A percentile compares a stretch with the other conserved stretches of the same genome.
Conservation (phyloP, 1,140 invertebrate genomes). For the Homarus americanus region DNA sequence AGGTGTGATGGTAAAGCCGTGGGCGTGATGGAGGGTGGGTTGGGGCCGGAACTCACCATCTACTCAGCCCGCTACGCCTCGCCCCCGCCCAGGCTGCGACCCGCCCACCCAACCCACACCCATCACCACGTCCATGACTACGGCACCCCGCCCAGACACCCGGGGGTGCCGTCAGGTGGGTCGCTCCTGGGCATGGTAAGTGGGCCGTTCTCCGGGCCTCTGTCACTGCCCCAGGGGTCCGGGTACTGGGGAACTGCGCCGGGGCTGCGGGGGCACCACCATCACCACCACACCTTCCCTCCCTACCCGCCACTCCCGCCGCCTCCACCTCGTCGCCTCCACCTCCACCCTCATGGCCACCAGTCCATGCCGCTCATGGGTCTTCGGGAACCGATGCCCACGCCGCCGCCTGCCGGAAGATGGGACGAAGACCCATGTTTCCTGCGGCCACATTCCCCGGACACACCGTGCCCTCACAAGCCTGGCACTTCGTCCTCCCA, state of each 20-base stretch:
- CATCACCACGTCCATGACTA: conserved; percentile 43
- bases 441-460: conserved; percentile 57
- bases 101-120: conserved; percentile 23
- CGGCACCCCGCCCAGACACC: neutral
- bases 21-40: conserved; percentile 53
- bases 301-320: conserved; percentile 38
- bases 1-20: conserved; percentile 41
- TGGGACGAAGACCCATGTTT: conserved; percentile 74
- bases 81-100: conserved; percentile 38
- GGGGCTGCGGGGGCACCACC: neutral
- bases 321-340: conserved; percentile 36
- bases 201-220: conserved; percentile 38
- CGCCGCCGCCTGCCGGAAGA: conserved; percentile 28
- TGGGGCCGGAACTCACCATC: conserved; percentile 54
- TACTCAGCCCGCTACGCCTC: conserved; percentile 64
- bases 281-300: conserved; percentile 53
- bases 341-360: conserved; percentile 59
- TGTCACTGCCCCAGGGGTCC: conserved; percentile 41
- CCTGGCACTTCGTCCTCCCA: neutral
- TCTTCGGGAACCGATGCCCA: conserved; percentile 30
- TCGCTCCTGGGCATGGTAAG: conserved; percentile 13
- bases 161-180: neutral
- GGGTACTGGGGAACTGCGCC: neutral
- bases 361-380: conserved; percentile 40
- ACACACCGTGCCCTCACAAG: conserved; percentile 55